These are phyloP conservation scores for Cheirogaleus medius DNA, from an alignment of 2,113 vertebrate genomes.

Conservation along the genomic window DNA sequence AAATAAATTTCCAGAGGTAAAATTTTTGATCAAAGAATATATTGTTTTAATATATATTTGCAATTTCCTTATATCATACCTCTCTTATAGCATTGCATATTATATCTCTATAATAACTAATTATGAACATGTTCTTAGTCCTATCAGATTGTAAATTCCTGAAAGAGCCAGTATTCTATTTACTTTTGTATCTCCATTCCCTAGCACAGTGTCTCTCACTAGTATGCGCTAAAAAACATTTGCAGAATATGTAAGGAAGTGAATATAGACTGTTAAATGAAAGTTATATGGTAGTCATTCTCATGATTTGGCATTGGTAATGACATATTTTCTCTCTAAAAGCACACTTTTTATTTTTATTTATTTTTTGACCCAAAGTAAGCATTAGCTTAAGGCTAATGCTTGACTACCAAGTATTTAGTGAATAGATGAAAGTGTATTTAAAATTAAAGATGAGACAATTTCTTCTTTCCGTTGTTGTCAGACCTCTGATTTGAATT, in stretches of 20 bases:
- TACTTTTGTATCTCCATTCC: neutral
- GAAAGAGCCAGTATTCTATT: neutral
- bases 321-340: neutral
- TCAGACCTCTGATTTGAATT: neutral
- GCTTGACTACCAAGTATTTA: neutral
- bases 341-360: neutral
- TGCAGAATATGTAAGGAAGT: neutral
- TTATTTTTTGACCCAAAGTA: neutral
- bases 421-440: neutral
- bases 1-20: neutral
- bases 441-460: neutral
- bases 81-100: neutral
- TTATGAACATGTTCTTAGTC: neutral
- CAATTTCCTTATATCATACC: neutral
- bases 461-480: neutral
- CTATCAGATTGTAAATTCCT: neutral
- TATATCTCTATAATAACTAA: neutral
- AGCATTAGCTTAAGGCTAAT: neutral
- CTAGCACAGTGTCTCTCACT: neutral
- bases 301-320: neutral
- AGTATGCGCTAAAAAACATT: neutral
- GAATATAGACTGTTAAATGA: neutral
- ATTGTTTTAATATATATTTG: neutral
- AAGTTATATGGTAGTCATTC: neutral
- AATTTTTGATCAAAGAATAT: neutral